Conservation (phyloP, 2,797 vertebrate genomes). For the Poeciliopsis paucimaculata region DNA sequence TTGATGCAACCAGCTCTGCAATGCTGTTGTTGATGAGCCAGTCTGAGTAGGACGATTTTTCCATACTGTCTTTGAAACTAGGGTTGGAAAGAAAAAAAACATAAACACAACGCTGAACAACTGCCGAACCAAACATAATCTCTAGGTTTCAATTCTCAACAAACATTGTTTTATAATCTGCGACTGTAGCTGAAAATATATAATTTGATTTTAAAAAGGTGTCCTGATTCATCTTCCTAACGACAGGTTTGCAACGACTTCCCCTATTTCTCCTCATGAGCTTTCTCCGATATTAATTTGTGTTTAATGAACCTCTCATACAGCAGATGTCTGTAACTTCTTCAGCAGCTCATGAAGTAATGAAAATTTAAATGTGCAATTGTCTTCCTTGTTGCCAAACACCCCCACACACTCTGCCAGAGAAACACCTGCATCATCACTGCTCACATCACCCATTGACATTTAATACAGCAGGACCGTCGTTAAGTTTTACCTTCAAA, state of each 20-base stretch:
- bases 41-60: conserved; percentile 96
- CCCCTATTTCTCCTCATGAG: conserved; percentile 11
- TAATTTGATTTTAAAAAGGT: not conserved
- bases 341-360: conserved; percentile 67
- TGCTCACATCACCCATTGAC: conserved; percentile 41
- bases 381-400: conserved; percentile 60
- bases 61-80: conserved; percentile 95
- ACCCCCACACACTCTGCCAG: conserved; percentile 49
- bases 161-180: not conserved
- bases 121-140: not conserved
- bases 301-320: conserved; percentile 69
- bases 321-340: conserved; percentile 56
- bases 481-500: conserved; percentile 35
- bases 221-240: conserved; percentile 8
- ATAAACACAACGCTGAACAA: conserved; percentile 2
- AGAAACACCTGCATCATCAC: conserved; percentile 50
- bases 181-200: not conserved
- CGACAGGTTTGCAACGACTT: conserved; percentile 6
- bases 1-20: conserved; percentile 96
- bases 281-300: conserved; percentile 43
- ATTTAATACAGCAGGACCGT: conserved; percentile 32
- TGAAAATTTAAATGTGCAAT: conserved; percentile 77
- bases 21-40: conserved; percentile 99
- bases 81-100: conserved; percentile 19
- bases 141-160: conserved; percentile 3